Evolutionary conservation across 2,888 invertebrate species (phyloP), one percentile per base, ranked within the genome.

Genomic region (Thymelicus lineola): DNA sequence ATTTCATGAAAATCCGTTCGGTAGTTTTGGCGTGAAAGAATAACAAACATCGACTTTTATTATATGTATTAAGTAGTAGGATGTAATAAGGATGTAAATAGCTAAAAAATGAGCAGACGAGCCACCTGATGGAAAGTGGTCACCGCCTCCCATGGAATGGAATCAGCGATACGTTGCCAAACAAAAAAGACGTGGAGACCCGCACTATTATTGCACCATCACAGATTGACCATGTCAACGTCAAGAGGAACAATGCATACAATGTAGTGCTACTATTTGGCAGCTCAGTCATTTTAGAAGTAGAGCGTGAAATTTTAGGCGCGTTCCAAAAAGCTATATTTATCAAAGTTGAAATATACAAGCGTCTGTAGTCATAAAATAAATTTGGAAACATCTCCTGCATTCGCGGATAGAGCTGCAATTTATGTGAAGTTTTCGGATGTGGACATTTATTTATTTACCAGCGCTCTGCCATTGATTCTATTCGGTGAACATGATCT

Each of bases 391-490:
- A 67, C 35, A 15, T 50, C 48, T 62, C 42, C 61, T 67, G 61
- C 61, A 61, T 36, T 42, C 67, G 42, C 17, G 55, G 67, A 61
- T 67, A 61, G 14, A 42, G 45, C 45, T 7, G 45, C 15, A 15
- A 67, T 67, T 67, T 67, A 67, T 67, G 67, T 38, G 35, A 35
- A 61, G 20, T 61, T 53, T 46, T 14, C 45, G 46, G 35, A 35
- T 36, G 1, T 17, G 65, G 71, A 66, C 71, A 64, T 35, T 38
- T 62, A 46, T 57, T 20, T 12, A 14, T 42, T 28, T 28, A 20
- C 17, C 58, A 35, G 38, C 12, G 42, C 9, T 12, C 42, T 12
- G 10, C 42, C 12, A 12, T 42, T 12, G 42, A 42, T 42, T 42
- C 42, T 10, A 3, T 42, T 42, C 10, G 42, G 7, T 10, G 12